Evolutionary conservation across 30 jellyfish, hydroid and myxozoan species (phyloP), one percentile per base, ranked within the genome.

Genomic region (Aurelia sp.): DNA sequence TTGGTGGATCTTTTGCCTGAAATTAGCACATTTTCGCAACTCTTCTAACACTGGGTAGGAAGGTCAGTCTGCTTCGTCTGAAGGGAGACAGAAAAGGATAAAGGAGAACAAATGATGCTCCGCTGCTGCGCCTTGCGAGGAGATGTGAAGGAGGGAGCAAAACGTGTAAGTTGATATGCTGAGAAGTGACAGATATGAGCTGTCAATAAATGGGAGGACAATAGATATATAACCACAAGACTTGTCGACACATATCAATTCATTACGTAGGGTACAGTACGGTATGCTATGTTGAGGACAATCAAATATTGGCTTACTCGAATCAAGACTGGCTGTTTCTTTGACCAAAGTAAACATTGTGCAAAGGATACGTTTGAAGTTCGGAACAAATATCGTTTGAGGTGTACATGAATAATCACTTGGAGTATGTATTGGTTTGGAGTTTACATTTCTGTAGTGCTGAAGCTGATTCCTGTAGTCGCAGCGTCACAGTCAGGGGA

Each of bases 311-410:
- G 33, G 69, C 69, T 59, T 5, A 44, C 69, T 59, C 58, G 31
- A 65, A 18, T 55, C 58, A 50, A 51, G 41, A 23, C 73, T 22
- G 73, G 85, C 58, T 71, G 59, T 53, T 78, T 30, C 57, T 70
- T 27, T 64, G 23, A 48, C 79, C 21, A 13, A 33, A 70, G 71
- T 55, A 78, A 78, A 78, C 89, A 78, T 57, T 17, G 79, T 33
- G 66, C 12, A 48, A 63, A 44, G 47, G 52, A 18, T 70, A 18
- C 60, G 79, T 31, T 69, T 69, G 60, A 62, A 73, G 55, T 61
- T 84, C 93, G 93, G 93, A 84, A 84, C 93, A 84, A 84, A 84
- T 69, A 84, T 27, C 19, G 16, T 20, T 66, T 33, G 78, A 62
- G 27, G 41, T 61, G 88, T 62, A 55, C 31, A 75, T 75, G 86